Evolutionary conservation across 2,113 vertebrate genomes (phyloP).

Genomic region (Indicator maculatus): DNA sequence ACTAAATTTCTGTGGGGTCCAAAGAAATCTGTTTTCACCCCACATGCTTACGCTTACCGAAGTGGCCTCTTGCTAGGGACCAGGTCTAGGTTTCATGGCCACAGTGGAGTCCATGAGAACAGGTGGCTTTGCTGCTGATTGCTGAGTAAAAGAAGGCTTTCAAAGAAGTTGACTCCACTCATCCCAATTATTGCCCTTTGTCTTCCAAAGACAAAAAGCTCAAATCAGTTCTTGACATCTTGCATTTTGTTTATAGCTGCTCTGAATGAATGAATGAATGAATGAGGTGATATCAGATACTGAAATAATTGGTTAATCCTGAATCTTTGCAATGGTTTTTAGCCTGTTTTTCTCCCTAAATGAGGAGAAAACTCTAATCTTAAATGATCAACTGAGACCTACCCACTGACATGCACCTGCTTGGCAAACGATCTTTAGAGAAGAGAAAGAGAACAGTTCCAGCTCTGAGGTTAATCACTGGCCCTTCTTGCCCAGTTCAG

Average conservation of each 20-base stretch:
- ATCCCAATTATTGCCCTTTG: not conserved
- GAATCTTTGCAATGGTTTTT: constrained; percentile 22
- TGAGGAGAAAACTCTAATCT: not conserved
- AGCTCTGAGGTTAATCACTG: constrained; percentile 16
- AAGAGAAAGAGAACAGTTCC: constrained; percentile 19
- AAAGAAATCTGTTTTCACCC: not conserved
- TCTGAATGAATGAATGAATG: not conserved
- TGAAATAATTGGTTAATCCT: constrained; percentile 20
- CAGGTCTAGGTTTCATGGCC: not conserved
- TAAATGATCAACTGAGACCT: not conserved
- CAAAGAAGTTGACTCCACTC: not conserved
- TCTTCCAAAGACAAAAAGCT: constrained; percentile 26
- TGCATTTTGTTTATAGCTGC: not conserved
- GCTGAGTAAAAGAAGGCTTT: not conserved
- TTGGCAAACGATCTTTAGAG: not conserved
- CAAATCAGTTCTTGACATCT: not conserved
- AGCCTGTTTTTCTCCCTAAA: not conserved
- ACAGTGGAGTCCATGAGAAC: constrained; percentile 12
- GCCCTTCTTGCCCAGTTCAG: not conserved
- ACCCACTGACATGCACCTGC: constrained; percentile 10
- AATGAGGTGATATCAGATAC: not conserved
- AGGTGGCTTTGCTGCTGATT: not conserved
- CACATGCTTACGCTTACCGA: not conserved
- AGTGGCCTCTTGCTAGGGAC: not conserved
- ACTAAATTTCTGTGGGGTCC: constrained; percentile 22